Base-by-base conservation (phyloP, 1,140 invertebrate genomes). In the Drosophila bocqueti region DNA sequence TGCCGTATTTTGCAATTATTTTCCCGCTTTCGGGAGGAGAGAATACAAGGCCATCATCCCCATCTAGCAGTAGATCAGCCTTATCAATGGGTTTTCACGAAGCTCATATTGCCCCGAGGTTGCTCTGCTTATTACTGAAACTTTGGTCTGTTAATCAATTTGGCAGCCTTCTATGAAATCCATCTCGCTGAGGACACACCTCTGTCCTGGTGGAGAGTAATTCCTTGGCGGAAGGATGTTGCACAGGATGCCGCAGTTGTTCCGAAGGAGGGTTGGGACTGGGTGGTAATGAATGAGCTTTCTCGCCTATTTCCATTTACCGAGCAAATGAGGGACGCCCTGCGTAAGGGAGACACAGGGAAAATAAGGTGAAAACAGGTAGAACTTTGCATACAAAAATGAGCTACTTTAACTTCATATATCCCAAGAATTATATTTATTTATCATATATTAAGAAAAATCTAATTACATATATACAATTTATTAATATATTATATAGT, bases 191-290 rank as follows among this genome's bases (percentile, higher is more conserved):
- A 26, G 21, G 29, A 36, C 16, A 16, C 36, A 31, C 40, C 21
- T n/a, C 54, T 65, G 54, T 61, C 16, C 55, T 16, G 15, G 13
- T 8, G 16, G 63, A 66, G 60, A 50, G 78, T 66, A 71, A 85
- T 85, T 81, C 61, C 47, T 66, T 55, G 74, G 47, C 82, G 82
- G 74, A 85, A 85, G 78, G 68, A 81, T 84, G 74, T 81, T 55
- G 63, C 78, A 78, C 82, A 77, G 78, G 67, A 85, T 65, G 63
- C 82, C 74, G 42, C 77, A 77, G 76, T 80, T 83, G 62, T 63
- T 26, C 24, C 43, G 3, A 24, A 3, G 38, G 59, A 15, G 58
- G 43, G 21, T 7, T 13, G 11, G 26, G 21, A 78, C 7, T n/a
- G 31, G 36, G 24, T 21, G 40, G 34, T 2, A 36, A 34, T 77